These are phyloP conservation scores for Psittacara wagleri DNA, from an alignment of 2,113 vertebrate genomes.

Conservation along the genomic window DNA sequence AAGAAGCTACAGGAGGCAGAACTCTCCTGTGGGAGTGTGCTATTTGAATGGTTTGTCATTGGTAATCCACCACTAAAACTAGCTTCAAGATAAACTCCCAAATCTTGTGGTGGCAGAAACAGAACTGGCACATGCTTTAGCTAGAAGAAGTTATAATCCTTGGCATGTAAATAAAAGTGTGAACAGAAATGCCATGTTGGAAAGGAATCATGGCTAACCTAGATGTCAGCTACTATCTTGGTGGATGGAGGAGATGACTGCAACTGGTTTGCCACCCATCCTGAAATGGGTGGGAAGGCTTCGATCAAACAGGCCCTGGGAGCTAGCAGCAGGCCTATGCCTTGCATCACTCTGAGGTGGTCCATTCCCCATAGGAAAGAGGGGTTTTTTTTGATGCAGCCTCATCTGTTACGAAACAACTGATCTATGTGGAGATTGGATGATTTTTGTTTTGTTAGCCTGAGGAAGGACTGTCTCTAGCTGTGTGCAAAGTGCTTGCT, in stretches of 20 bases:
- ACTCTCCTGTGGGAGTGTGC: neutral
- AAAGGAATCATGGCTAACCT: neutral
- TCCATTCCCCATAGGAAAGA: neutral
- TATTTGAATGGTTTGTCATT: neutral
- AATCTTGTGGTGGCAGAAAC: neutral
- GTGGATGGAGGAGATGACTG: neutral
- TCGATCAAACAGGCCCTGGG: neutral
- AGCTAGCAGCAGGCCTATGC: neutral
- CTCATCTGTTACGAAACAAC: neutral
- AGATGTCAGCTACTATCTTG: neutral
- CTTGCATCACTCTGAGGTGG: no score
- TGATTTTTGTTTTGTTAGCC: neutral
- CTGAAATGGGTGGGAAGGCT: neutral
- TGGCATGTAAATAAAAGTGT: accelerated
- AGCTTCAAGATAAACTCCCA: neutral
- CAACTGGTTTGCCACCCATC: neutral
- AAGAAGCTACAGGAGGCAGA: neutral
- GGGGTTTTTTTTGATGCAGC: accelerated
- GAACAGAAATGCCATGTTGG: neutral
- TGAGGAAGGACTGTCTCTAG: neutral
- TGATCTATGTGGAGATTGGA: neutral
- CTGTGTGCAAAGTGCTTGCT: neutral
- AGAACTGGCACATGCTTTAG: neutral
- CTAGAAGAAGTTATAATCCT: neutral
- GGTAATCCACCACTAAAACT: neutral